A percentile compares a stretch with the other conserved stretches of the same genome.
Conservation (phyloP, 1,140 invertebrate species). For the Drosophila ananassae region DNA sequence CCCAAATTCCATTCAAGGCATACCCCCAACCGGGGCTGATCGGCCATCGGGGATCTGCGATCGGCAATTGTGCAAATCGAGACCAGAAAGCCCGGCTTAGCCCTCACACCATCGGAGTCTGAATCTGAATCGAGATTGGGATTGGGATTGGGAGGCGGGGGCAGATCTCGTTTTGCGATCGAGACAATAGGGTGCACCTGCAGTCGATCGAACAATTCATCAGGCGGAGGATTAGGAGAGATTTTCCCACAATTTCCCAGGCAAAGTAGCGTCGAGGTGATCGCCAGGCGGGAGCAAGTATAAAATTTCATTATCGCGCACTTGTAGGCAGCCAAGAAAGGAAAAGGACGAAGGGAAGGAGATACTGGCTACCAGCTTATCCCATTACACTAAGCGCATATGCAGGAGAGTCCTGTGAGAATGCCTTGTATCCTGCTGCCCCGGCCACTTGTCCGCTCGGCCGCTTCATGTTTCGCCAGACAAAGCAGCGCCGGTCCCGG, state of each 20-base stretch:
- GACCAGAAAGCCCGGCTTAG: conserved; percentile 33
- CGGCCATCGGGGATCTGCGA: neutral
- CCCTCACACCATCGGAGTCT: conserved; percentile 14
- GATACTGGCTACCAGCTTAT: conserved; percentile 48
- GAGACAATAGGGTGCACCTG: conserved; percentile 60
- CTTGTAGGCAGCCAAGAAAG: conserved; percentile 23
- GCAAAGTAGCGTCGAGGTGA: conserved; percentile 43
- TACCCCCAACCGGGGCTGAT: neutral
- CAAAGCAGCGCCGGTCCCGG: conserved; percentile 36
- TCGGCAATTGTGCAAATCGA: conserved; percentile 53
- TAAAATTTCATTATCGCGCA: conserved; percentile 75
- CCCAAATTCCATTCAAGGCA: neutral
- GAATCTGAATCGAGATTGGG: neutral
- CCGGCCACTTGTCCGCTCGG: conserved; percentile 57
- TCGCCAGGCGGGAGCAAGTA: conserved; percentile 59
- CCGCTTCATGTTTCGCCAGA: conserved; percentile 65
- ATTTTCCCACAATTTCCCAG: conserved; percentile 76
- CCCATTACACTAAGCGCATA: conserved; percentile 76
- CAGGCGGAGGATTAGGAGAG: conserved; percentile 65
- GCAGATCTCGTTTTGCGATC: conserved; percentile 21
- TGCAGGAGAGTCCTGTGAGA: conserved; percentile 34
- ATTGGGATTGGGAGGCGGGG: neutral
- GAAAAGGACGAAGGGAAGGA: neutral
- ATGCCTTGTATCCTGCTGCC: neutral
- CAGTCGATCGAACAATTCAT: conserved; percentile 71